Evolutionary conservation across 2,888 invertebrate species (phyloP), one percentile per base, ranked within the genome.

Genomic region (Galerucella pusilla): DNA sequence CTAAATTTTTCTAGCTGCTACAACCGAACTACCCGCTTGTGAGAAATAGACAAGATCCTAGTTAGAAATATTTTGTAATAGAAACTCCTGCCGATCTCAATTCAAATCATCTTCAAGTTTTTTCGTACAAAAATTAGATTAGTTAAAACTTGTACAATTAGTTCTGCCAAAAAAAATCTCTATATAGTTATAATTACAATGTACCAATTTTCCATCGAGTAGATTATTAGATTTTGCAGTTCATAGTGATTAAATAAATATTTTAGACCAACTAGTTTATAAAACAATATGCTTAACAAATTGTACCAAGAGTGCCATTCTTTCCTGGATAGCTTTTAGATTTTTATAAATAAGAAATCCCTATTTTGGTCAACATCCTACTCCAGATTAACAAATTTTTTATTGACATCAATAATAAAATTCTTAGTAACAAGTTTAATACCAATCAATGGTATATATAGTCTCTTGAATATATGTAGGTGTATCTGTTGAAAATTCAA

Each of bases 11-110:
- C 88, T 92, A 94, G 94, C 91, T 94, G 93, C 91, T 94, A 94
- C 93, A 94, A 94, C 91, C 91, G 94, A 91, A 94, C 93, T 83
- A 94, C 94, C 85, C 91, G 93, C 87, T 92, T 93, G 88, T 93
- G 92, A 92, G 84, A 84, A 81, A 77, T 83, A 79, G 75, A 77
- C 75, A 70, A 75, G 75, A 75, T 76, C 80, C 76, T 80, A 81
- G 78, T 74, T 80, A 80, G 80, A 76, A 72, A 64, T 75, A 75
- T 76, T 78, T 76, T 74, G 74, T 57, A 68, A 70, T 78, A 74
- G 74, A 74, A 63, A 66, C 49, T 73, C 68, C 71, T 74, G 59
- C 61, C 77, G 59, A 77, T 75, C 72, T 76, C 73, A 74, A 76
- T 63, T 49, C 70, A 72, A 70, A 76, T 57, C 57, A 71, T 75